These are phyloP conservation scores for Nephrotoma guestfalica DNA, from an alignment of 2,888 invertebrate species.

Conservation along the genomic window DNA sequence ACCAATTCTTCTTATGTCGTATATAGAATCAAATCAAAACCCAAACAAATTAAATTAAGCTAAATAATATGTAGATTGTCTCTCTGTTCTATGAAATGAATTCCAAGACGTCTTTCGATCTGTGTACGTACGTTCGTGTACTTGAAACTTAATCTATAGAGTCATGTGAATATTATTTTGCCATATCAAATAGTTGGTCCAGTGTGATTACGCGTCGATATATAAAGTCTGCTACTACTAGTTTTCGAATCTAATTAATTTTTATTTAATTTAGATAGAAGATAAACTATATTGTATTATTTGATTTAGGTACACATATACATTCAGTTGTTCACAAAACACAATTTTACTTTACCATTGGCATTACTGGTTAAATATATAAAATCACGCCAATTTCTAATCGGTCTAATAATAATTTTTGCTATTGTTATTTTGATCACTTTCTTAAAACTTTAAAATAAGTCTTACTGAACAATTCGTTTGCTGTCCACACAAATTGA, in stretches of 20 bases:
- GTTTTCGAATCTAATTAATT: neutral
- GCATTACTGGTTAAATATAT: neutral
- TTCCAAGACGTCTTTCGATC: neutral
- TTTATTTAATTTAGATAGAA: neutral
- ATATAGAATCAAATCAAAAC: neutral
- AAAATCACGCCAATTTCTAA: neutral
- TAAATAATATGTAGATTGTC: neutral
- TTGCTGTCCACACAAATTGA: neutral
- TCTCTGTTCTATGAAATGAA: neutral
- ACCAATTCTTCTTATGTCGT: neutral
- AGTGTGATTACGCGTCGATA: neutral
- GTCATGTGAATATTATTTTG: neutral
- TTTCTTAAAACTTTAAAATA: neutral
- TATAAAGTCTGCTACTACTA: neutral
- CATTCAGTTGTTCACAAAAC: neutral
- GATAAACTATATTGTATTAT: neutral
- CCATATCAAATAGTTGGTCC: neutral
- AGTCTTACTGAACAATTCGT: neutral
- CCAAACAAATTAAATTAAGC: neutral
- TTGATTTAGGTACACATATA: neutral
- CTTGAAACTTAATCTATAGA: neutral
- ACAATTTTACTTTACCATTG: neutral
- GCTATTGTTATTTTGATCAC: neutral
- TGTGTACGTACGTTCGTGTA: neutral
- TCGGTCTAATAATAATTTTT: neutral